Conservation (phyloP, 2,888 invertebrate genomes). For the Myathropa florea region DNA sequence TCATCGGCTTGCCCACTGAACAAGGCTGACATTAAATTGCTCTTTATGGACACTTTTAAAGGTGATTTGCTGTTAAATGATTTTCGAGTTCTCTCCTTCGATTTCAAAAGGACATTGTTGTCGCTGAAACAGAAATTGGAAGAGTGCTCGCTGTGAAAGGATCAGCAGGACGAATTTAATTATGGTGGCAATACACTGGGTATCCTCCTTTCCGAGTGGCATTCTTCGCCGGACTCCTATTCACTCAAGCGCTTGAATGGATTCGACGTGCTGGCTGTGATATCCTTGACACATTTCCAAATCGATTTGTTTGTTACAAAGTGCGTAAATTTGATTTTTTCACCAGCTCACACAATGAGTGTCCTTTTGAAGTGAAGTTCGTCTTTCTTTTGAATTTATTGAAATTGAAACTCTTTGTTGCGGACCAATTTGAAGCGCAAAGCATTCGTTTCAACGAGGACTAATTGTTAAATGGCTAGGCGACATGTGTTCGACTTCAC, state of each 20-base stretch:
- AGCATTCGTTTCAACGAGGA: conserved; percentile 25
- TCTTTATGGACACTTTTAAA: conserved; percentile 73
- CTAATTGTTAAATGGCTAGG: conserved; percentile 1
- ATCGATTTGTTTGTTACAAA: conserved; percentile 64
- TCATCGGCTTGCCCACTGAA: conserved; percentile 56
- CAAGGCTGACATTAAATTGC: conserved; percentile 70
- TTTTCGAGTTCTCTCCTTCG: conserved; percentile 55
- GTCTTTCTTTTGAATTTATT: conserved; percentile 9
- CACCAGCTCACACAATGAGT: conserved; percentile 1
- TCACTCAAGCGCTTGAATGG: conserved; percentile 55
- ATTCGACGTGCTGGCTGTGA: conserved; percentile 64
- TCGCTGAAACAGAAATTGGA: conserved; percentile 20
- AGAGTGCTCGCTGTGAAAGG: conserved; percentile 28
- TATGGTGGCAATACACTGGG: conserved; percentile 32
- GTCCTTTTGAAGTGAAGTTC: conserved; percentile 25
- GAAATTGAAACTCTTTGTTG: conserved; percentile 49
- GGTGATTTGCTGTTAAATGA: conserved; percentile 73
- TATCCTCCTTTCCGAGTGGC: conserved; percentile 19
- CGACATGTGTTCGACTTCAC: conserved; percentile 44
- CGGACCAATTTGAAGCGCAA: conserved; percentile 30
- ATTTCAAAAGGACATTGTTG: conserved; percentile 53
- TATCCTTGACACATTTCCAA: conserved; percentile 65
- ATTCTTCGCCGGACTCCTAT: conserved; percentile 18
- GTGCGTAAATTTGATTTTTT: conserved; percentile 45
- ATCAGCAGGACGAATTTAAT: conserved; percentile 69